Evolutionary conservation across 2,113 vertebrate genomes (phyloP).

Genomic region (Plestiodon gilberti): DNA sequence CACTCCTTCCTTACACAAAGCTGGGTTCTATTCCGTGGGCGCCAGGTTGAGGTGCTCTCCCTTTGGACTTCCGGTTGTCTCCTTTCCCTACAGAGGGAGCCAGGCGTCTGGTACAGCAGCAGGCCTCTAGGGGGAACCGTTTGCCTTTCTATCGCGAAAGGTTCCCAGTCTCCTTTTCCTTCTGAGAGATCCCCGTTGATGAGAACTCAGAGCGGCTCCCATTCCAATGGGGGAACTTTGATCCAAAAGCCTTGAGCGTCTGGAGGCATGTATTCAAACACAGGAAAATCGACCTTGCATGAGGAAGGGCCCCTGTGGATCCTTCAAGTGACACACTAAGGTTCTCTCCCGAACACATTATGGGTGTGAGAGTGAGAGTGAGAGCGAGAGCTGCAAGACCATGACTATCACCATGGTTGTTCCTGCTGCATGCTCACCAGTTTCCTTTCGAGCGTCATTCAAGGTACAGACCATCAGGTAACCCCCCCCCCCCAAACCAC

Average conservation of each 20-base stretch:
- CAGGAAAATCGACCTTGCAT: too few relatives aligned
- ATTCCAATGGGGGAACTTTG: not conserved
- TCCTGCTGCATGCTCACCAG: too few relatives aligned
- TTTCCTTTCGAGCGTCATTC: too few relatives aligned
- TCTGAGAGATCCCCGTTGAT: not conserved
- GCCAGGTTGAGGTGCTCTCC: not conserved
- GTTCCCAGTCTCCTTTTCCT: not conserved
- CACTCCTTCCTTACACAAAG: not conserved
- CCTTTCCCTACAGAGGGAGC: not conserved
- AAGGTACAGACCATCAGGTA: too few relatives aligned
- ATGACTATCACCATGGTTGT: too few relatives aligned
- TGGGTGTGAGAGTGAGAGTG: too few relatives aligned
- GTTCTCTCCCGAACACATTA: too few relatives aligned
- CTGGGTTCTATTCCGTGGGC: too few relatives aligned
- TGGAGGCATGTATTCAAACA: not conserved
- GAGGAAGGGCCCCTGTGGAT: too few relatives aligned
- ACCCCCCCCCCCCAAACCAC: too few relatives aligned
- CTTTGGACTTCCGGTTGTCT: not conserved
- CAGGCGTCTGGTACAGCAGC: not conserved
- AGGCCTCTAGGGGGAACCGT: constrained; percentile 1
- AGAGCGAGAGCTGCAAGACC: too few relatives aligned
- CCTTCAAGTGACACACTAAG: too few relatives aligned
- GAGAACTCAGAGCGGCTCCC: rapidly evolving
- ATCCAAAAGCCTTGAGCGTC: not conserved
- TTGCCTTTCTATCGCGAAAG: not conserved